These are phyloP conservation scores for Zosterops japonicus DNA, from an alignment of 2,113 vertebrate genomes.

Conservation along the genomic window DNA sequence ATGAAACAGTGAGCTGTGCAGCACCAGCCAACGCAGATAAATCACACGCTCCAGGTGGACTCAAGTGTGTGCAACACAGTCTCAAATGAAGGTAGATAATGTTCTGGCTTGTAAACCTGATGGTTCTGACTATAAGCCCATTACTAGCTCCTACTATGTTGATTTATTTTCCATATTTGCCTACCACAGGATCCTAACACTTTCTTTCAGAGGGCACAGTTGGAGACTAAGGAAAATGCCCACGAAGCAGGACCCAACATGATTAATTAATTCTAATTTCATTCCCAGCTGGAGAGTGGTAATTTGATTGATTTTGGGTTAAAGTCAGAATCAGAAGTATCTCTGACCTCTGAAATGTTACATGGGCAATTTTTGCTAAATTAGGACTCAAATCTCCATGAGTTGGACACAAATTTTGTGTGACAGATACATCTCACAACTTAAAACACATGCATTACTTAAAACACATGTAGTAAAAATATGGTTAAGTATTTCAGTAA, in stretches of 20 bases:
- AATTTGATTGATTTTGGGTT: background rate
- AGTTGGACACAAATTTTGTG: background rate
- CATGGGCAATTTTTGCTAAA: background rate
- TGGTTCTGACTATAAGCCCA: background rate
- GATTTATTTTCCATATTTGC: background rate
- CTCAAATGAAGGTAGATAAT: background rate
- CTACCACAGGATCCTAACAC: background rate
- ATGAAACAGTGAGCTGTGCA: background rate
- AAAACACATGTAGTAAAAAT: background rate
- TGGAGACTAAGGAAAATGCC: background rate
- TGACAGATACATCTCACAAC: background rate
- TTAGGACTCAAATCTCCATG: background rate
- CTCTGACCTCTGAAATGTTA: background rate
- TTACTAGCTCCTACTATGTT: background rate
- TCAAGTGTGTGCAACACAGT: background rate
- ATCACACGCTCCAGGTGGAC: background rate
- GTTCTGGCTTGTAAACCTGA: background rate
- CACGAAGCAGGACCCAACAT: background rate
- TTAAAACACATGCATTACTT: background rate
- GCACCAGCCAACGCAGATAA: background rate
- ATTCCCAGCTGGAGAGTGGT: background rate
- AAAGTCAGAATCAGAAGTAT: background rate
- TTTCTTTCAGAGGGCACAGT: background rate
- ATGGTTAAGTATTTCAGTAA: background rate
- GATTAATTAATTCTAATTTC: background rate